Evolutionary conservation across 2,888 invertebrate species (phyloP), one percentile per base, ranked within the genome.

Genomic region (Caenorhabditis angaria): DNA sequence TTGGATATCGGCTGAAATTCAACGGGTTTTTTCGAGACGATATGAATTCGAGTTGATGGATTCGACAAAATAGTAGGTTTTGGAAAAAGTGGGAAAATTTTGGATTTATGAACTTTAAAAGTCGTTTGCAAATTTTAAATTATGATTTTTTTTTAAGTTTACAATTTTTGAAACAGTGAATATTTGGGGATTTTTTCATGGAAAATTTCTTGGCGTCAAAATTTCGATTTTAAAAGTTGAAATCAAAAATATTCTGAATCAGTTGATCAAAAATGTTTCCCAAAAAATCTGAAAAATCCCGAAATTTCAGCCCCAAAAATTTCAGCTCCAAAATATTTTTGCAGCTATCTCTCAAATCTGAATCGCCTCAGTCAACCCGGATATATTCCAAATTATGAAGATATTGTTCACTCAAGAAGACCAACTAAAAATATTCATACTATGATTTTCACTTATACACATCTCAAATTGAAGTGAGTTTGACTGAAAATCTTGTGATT

Each of bases 401-500:
- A 77, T 56, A 77, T 77, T 55, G 71, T 77, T 5, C 74, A 74
- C 57, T 69, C 75, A 22, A 32, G 77, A 41, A 65, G 67, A 32
- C 63, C 75, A 25, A 77, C 77, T 8, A 53, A 51, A 20, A 63
- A 51, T 24, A 69, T 77, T 25, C 68, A 65, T 48, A 62, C 56
- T 35, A 71, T 70, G n/a, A 22, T 41, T 5, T 77, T 77, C 41
- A 27, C 22, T n/a, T 74, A 74, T 64, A 77, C 67, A 32, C 65
- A 69, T 20, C 60, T 69, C 18, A 53, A 41, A 20, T 41, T 77
- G 48, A 61, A 62, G 77, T 77, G 62, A 51, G 60, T 57, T 22
- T 14, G n/a, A 48, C 5, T 10, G 48, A 10, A n/a, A 20, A 18
- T 48, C n/a, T 14, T 5, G 54, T 24, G 51, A 6, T 24, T 20